Conservation (phyloP, 2,113 vertebrate species). For the Lepisosteus oculatus region DNA sequence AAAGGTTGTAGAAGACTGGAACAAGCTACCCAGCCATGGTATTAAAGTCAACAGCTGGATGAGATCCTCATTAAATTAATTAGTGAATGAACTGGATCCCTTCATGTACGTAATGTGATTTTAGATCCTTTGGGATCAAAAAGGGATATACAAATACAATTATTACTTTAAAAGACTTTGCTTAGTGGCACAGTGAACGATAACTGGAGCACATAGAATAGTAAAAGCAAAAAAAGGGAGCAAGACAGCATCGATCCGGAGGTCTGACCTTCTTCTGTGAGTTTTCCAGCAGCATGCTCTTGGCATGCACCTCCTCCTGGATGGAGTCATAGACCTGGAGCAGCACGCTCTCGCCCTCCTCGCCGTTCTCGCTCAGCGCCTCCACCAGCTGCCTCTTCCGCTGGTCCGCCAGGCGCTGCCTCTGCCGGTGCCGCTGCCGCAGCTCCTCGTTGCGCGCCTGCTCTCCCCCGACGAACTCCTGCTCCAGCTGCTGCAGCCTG, state of each 20-base stretch:
- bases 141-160: too few species aligned
- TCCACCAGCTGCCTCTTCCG: constrained; percentile 69
- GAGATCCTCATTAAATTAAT: too few species aligned
- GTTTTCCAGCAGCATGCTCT: constrained; percentile 73
- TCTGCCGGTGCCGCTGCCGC: constrained; percentile 63
- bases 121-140: too few species aligned
- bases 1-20: too few species aligned
- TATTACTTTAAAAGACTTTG: neutral
- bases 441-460: constrained; percentile 82
- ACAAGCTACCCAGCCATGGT: too few species aligned
- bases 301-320: constrained; percentile 79
- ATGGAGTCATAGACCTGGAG: constrained; percentile 78
- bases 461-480: constrained; percentile 77
- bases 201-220: neutral
- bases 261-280: constrained; percentile 77
- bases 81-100: too few species aligned
- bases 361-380: constrained; percentile 59
- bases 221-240: neutral
- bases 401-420: constrained; percentile 69
- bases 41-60: too few species aligned
- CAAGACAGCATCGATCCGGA: neutral
- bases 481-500: constrained; percentile 83
- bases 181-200: neutral
- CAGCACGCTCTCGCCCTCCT: constrained; percentile 74
- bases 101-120: too few species aligned